phyloP scores from a whole-genome alignment of 2,888 invertebrate species.

The Balanococcus diminutus region DNA sequence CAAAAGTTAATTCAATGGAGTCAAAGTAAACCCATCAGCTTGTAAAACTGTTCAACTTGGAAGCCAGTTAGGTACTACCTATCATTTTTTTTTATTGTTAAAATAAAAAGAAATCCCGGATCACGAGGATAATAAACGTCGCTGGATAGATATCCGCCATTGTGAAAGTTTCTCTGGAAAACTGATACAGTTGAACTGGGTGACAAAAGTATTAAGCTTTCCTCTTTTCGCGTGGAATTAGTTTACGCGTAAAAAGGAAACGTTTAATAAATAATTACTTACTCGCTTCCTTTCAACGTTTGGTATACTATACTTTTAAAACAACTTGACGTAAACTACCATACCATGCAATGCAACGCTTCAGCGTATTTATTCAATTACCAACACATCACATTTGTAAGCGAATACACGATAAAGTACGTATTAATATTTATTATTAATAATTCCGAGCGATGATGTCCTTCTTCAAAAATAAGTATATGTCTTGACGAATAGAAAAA shows the following conservation, averaged over 20 bases:
- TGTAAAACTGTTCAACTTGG: not conserved
- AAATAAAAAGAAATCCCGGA: too few relatives aligned
- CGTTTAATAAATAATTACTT: constrained; percentile 27
- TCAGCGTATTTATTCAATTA: not conserved
- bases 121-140: not conserved
- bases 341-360: not conserved
- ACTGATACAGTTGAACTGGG: not conserved
- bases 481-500: not conserved
- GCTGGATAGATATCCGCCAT: not conserved
- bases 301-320: not conserved
- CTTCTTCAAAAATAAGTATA: not conserved
- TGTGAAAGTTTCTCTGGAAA: not conserved
- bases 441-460: not conserved
- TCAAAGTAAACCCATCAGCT: not conserved
- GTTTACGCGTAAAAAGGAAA: not conserved
- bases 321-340: not conserved
- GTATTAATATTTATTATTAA: not conserved
- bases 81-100: not conserved
- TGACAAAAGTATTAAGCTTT: constrained; percentile 8
- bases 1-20: constrained; percentile 8
- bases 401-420: not conserved
- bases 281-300: not conserved
- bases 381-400: not conserved
- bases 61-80: not conserved
- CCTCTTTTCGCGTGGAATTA: constrained; percentile 15